Base-by-base conservation (phyloP, 2,113 vertebrate genomes). In the Echinops telfairi region DNA sequence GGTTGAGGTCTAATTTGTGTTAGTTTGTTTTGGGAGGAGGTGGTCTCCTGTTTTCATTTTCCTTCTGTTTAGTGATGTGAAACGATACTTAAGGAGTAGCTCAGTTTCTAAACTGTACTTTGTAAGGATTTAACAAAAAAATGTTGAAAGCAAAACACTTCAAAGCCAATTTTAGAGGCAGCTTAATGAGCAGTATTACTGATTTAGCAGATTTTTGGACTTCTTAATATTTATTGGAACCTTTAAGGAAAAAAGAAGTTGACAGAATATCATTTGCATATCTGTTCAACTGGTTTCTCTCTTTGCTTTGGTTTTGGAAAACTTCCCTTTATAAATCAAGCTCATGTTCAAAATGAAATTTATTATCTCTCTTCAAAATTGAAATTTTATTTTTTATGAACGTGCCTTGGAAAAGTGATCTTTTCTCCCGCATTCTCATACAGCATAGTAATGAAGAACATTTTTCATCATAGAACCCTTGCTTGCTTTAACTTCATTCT, bases 321-420 rank as follows among this genome's bases (percentile, higher is more conserved):
- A 88, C 20, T 53, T 53, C 47, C 12, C 10, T 53, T 53, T 53
- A 53, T 53, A 53, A 14, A 23, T 73, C n/a, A 68, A 83, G 14
- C 43, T 86, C 68, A 25, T 33, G 1, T 90, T 92, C n/a, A 47
- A 38, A 85, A 57, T 83, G 79, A 68, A 66, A 79, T 23, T 86
- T 92, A 58, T 75, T 80, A 47, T 33, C 38, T 93, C 8, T 68
- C 25, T 40, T 36, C 71, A 71, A 29, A 90, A 83, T 76, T 88
- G 85, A 95, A 88, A 73, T 78, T 88, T 47, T 70, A 58, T 79
- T 2, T 85, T 84, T 96, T 90, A 62, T 88, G 36, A 29, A 33
- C 76, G 9, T 40, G 2, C 80, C 40, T 88, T 9, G 33, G 15
- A 85, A 86, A 71, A 80, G 83, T 1, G n/a, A 11, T 71, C 20